These are phyloP conservation scores for Oriolus oriolus DNA, from an alignment of 2,113 vertebrate genomes.

Conservation along the genomic window DNA sequence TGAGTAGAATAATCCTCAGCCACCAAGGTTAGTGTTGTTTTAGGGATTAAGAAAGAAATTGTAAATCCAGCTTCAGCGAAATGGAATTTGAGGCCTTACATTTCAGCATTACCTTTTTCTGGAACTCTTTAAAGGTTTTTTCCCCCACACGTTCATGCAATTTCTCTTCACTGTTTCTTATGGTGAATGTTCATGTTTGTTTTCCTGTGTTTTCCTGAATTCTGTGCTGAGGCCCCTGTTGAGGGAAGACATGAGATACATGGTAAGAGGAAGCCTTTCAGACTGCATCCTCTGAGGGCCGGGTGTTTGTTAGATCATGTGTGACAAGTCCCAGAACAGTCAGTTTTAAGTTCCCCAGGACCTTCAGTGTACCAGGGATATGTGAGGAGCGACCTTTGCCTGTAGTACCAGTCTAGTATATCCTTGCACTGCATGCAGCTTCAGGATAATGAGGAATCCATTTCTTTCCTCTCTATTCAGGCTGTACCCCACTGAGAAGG, in stretches of 20 bases:
- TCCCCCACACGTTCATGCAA: rapidly evolving
- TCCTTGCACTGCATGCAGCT: background rate
- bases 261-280: background rate
- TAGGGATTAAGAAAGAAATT: background rate
- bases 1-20: background rate
- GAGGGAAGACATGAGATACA: background rate
- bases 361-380: background rate
- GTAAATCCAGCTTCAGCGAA: background rate
- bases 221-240: background rate
- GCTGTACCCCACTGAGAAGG: background rate
- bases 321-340: background rate
- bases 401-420: background rate
- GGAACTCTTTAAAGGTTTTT: background rate
- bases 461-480: background rate
- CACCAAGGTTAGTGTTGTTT: background rate
- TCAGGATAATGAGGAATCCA: background rate
- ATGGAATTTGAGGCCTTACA: background rate
- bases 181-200: background rate
- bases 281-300: background rate
- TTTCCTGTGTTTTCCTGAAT: background rate
- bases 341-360: rapidly evolving
- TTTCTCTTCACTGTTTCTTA: background rate
- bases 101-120: background rate
- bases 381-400: background rate
- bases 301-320: too few relatives aligned